phyloP scores from a whole-genome alignment of 2,797 vertebrate species.

The Ctenochaetus hawaiiensis region DNA sequence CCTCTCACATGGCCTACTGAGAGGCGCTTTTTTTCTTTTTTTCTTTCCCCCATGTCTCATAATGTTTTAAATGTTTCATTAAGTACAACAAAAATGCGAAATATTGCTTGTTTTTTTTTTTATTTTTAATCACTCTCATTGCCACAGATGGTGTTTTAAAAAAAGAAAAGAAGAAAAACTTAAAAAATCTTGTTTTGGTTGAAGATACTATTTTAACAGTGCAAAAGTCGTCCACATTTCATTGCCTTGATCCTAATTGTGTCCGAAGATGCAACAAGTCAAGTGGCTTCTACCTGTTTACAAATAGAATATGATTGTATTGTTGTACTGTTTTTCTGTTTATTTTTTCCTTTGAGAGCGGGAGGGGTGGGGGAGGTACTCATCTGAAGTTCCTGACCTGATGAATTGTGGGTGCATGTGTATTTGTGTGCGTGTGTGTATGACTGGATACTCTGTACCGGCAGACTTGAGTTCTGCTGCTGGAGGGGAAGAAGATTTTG shows the following conservation, averaged over 20 bases:
- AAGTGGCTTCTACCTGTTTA: slow-evolving; percentile 99
- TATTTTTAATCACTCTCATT: slow-evolving; percentile 87
- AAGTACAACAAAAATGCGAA: slow-evolving; percentile 71
- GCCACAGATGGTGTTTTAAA: slow-evolving; percentile 93
- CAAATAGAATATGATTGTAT: slow-evolving; percentile 99
- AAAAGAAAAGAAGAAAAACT: slow-evolving; percentile 76
- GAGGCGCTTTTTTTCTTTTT: slow-evolving; percentile 83
- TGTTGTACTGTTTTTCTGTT: slow-evolving; percentile 90
- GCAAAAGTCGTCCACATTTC: slow-evolving; percentile 98
- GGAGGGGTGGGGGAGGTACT: slow-evolving; percentile 72
- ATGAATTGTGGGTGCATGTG: slow-evolving; percentile 84
- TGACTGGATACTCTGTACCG: slow-evolving; percentile 78
- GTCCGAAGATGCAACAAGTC: slow-evolving; percentile 98
- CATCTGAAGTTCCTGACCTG: slow-evolving; percentile 94
- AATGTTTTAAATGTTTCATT: slow-evolving; percentile 90
- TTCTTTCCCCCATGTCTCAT: slow-evolving; percentile 80
- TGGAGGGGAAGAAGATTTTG: slow-evolving; percentile 10
- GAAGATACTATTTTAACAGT: slow-evolving; percentile 89
- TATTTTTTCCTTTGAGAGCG: slow-evolving; percentile 71
- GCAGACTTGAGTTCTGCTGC: slow-evolving; percentile 67
- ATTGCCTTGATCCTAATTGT: slow-evolving; percentile 99
- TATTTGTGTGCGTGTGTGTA: slow-evolving; percentile 72
- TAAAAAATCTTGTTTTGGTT: slow-evolving; percentile 74
- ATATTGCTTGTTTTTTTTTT: slow-evolving; percentile 58
- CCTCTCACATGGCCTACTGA: slow-evolving; percentile 91